Conservation (phyloP, 2,888 invertebrate species). For the Drosophila setosimentum region DNA sequence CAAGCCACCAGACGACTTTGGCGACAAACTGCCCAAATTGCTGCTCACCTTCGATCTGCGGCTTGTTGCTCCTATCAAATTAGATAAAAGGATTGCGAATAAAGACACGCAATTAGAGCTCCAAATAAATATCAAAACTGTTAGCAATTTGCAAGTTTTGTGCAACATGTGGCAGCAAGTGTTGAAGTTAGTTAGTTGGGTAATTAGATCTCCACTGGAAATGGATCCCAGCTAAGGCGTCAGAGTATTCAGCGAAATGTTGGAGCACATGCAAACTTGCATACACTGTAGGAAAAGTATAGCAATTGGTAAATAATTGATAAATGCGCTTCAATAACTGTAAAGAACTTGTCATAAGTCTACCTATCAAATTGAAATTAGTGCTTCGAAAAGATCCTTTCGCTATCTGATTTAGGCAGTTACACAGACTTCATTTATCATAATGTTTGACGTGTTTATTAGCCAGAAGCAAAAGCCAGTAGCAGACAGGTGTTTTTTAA, state of each 20-base stretch:
- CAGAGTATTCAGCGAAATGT: background rate
- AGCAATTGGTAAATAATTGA: background rate
- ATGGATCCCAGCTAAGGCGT: background rate
- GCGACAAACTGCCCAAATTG: background rate
- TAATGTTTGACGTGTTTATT: too few species aligned
- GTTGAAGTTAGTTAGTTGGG: background rate
- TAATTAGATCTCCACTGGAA: background rate
- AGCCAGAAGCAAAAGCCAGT: background rate
- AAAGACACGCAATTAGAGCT: background rate
- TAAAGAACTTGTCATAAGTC: background rate
- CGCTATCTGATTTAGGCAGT: too few species aligned
- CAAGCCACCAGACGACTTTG: background rate
- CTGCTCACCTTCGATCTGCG: constrained; percentile 4
- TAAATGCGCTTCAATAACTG: background rate
- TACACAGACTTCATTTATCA: background rate
- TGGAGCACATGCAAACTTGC: background rate
- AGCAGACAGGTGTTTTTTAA: background rate
- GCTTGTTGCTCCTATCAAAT: constrained; percentile 14
- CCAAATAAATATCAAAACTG: background rate
- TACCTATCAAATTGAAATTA: background rate
- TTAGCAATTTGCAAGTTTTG: background rate
- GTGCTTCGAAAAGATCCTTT: too few species aligned
- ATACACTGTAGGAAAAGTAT: background rate
- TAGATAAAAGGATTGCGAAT: background rate
- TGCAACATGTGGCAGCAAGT: background rate